These are phyloP conservation scores for Eudyptes chrysolophus DNA, from an alignment of 2,113 vertebrate genomes.

Conservation along the genomic window DNA sequence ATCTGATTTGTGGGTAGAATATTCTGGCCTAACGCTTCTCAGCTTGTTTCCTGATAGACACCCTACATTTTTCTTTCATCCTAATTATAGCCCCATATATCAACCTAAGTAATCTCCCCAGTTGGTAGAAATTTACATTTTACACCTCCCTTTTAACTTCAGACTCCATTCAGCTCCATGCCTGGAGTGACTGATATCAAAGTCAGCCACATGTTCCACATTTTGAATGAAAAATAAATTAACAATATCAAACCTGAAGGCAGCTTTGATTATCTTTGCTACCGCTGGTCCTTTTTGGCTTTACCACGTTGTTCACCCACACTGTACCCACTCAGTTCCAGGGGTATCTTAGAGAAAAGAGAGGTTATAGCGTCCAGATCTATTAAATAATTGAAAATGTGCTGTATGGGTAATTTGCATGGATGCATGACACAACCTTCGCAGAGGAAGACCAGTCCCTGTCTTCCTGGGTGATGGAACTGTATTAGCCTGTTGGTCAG, in stretches of 20 bases:
- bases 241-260: not conserved
- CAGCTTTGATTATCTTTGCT: not conserved
- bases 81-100: not conserved
- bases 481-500: not conserved
- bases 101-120: not conserved
- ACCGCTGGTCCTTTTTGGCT: not conserved
- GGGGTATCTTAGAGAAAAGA: not conserved
- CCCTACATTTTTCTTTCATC: not conserved
- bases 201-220: not conserved
- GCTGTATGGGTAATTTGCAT: not conserved
- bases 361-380: not conserved
- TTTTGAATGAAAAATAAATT: conserved; percentile 14
- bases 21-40: not conserved
- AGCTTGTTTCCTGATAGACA: not conserved
- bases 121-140: not conserved
- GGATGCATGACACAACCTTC: not conserved
- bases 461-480: not conserved
- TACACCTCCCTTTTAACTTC: not conserved
- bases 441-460: not conserved
- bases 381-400: not conserved
- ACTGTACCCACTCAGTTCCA: not conserved
- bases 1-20: not conserved
- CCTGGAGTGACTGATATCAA: not conserved
- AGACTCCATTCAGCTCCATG: not conserved
- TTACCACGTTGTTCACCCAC: not conserved